Conservation (phyloP, 2,888 invertebrate genomes). For the Phlogophora meticulosa region DNA sequence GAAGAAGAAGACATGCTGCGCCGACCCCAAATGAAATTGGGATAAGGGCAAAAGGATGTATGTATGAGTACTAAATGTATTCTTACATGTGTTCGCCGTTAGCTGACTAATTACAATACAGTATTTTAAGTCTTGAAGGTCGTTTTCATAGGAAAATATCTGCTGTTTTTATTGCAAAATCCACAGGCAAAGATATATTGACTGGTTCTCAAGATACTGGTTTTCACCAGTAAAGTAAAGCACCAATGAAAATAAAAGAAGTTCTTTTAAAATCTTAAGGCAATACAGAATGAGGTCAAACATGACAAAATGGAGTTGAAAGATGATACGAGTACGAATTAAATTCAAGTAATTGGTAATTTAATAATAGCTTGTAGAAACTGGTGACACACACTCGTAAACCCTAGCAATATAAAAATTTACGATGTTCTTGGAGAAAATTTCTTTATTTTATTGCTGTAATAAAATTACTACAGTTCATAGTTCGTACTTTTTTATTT, state of each 20-base stretch:
- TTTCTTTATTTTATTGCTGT: slow-evolving; percentile 75
- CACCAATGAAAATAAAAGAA: not conserved
- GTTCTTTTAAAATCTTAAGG: not conserved
- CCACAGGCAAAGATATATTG: too few relatives aligned
- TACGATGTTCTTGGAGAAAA: slow-evolving; percentile 69
- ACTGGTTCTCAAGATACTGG: too few relatives aligned
- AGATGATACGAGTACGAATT: not conserved
- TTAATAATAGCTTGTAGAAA: slow-evolving; percentile 62
- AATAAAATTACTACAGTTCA: slow-evolving; percentile 74
- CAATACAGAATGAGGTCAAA: not conserved
- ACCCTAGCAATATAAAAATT: slow-evolving; percentile 70
- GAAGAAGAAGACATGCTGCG: too few relatives aligned
- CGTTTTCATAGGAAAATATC: too few relatives aligned
- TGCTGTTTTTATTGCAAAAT: too few relatives aligned
- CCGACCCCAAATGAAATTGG: too few relatives aligned
- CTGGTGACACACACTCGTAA: slow-evolving; percentile 72
- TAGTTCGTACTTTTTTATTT: slow-evolving; percentile 63
- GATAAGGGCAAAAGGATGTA: too few relatives aligned
- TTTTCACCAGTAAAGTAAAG: too few relatives aligned
- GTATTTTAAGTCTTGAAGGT: too few relatives aligned
- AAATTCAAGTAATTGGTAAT: slow-evolving; percentile 58
- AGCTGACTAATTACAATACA: not conserved
- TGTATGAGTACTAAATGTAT: not conserved
- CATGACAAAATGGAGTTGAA: not conserved
- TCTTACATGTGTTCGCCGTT: not conserved